These are phyloP conservation scores for Ianthella basta DNA, from an alignment of 37 sponge, comb jelly and placozoan species.

Conservation along the genomic window DNA sequence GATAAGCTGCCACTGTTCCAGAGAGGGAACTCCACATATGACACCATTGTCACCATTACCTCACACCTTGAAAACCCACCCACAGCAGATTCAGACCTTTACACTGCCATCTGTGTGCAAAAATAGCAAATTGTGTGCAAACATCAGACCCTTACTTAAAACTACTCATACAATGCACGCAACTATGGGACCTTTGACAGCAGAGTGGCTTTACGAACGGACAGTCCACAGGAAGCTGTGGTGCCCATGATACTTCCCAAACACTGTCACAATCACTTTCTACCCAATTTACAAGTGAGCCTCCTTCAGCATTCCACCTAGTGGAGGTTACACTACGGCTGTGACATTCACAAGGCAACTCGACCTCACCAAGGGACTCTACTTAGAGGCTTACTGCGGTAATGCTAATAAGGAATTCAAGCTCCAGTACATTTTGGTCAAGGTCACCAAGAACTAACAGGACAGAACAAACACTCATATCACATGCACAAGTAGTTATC, in stretches of 20 bases:
- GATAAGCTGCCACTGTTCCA: too few relatives aligned
- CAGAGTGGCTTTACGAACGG: neutral
- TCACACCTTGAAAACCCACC: slow-evolving; percentile 7
- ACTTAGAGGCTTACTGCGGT: neutral
- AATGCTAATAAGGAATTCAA: neutral
- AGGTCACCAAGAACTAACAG: slow-evolving; percentile 24
- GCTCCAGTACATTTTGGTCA: neutral
- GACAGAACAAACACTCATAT: too few relatives aligned
- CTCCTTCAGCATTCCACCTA: neutral
- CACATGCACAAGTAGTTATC: too few relatives aligned
- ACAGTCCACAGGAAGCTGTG: slow-evolving; percentile 5
- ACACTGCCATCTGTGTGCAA: neutral
- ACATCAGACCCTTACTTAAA: neutral
- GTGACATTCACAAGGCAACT: neutral
- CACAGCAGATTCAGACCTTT: slow-evolving; percentile 15
- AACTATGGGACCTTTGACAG: neutral
- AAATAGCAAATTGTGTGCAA: neutral
- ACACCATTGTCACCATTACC: neutral
- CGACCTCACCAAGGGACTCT: slow-evolving; percentile 13
- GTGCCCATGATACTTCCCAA: neutral
- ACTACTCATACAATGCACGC: neutral
- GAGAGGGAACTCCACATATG: neutral
- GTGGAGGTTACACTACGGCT: slow-evolving; percentile 23
- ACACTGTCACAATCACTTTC: neutral
- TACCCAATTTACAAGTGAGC: slow-evolving; percentile 2